Evolutionary conservation across 2,113 vertebrate species (phyloP), one percentile per base, ranked within the genome.

Genomic region (Hepsetus odoe): DNA sequence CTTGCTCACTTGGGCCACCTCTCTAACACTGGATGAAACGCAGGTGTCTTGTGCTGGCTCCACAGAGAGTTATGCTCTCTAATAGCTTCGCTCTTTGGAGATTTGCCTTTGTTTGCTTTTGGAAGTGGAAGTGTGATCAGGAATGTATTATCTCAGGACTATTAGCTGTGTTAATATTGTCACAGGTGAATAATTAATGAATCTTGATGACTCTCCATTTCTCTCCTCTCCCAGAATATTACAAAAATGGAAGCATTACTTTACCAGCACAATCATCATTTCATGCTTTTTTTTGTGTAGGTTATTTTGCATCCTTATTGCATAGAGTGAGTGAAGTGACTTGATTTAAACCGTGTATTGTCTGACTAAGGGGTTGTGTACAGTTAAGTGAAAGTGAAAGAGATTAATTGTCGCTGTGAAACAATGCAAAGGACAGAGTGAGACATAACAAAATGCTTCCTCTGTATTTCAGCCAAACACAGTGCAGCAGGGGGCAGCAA

Each of bases 161-260:
- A 44, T 74, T 83, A 80, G 68, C 72, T 62, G 72, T 61, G 71
- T 81, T 70, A 84, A 81, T 84, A 81, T 76, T 81, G 72, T 64
- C 42, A 42, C 65, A 46, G 53, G 61, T 84, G 77, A 84, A 84
- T 84, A 81, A 78, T 75, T 79, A 64, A 84, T 79, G 75, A 42
- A 51, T 74, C 61, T 42, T 46, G 59, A 79, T 70, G 64, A 20
- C 65, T 71, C 42, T 70, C 56, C 14, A 11, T 77, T 40, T 64
- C 30, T 55, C 65, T 28, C 59, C 24, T 72, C 53, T 67, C 42
- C 22, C 12, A 33, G 44, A 24, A 44, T 49, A 20, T 10, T 55
- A 11, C 22, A 8, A 24, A 26, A 18, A 24, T 33, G 56, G 8
- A 42, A 16, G 44, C 26, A 16, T 76, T 24, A 2, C 22, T n/a